Base-by-base conservation (phyloP, 2,113 vertebrate genomes). In the Natator depressus region DNA sequence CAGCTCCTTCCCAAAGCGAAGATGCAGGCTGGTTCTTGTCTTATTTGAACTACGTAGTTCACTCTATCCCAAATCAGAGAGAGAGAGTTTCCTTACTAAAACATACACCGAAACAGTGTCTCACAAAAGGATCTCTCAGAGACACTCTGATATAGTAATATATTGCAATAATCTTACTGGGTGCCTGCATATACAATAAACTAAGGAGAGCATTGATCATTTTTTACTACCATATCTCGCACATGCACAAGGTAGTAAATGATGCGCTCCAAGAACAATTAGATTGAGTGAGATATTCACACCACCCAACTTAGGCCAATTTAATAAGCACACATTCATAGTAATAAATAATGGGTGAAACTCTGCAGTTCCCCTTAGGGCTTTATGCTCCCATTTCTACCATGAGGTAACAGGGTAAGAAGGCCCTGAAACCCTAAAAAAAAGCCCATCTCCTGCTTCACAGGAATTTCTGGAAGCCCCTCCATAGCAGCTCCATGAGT, bases 1-100 rank as follows among this genome's bases (percentile, higher is more conserved):
- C 59, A 94, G 8, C 53, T 47, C 35, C 35, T 57, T n/a, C 25
- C 49, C 85, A 81, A 81, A n/a, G 19, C 81, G 80, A 92, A 89
- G 7, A 85, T 47, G 42, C 1, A 46, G 75, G 82, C 31, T 0
- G 0, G 29, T 24, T 96, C 57, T 85, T 91, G 38, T 19, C 8
- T 89, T 82, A 42, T 55, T 86, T 88, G 10, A 47, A 13, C 75
- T 76, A 42, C 42, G 42, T 42, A 76, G 38, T 46, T 46, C 24
- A 46, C 38, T 6, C 42, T 47, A 25, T 76, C 24, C 38, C 22
- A 46, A 75, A 46, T 46, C 42, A 76, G 75, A 69, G 35, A 46
- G 11, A 76, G 72, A 76, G 5, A 12, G 42, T 27, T 46, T 46
- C 22, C 42, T 46, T 76, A 76, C 4, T 27, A 47, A 76, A 76